Evolutionary conservation across 2,888 invertebrate species (phyloP), one percentile per base, ranked within the genome.

Genomic region (Bembecia ichneumoniformis): DNA sequence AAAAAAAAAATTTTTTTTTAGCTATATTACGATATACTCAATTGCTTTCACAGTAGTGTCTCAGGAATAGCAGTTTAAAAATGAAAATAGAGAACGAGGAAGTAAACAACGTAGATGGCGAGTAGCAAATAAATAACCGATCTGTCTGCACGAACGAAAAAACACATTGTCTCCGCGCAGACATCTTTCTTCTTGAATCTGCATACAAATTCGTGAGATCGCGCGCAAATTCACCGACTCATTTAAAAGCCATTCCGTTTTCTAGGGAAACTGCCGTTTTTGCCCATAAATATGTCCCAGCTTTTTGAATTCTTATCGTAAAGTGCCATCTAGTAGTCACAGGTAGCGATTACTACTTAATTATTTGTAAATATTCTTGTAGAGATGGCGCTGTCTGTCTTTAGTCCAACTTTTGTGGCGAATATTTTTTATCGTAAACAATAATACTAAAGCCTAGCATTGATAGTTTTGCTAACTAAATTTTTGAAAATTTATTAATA

Each of bases 191-290:
- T 68, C 76, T 73, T 80, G 77, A 80, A 80, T 81, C 80, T 80
- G 74, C 77, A 80, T 80, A 80, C 78, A 81, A 78, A 81, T 80
- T 82, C 78, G 80, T 74, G 77, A 80, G 75, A 79, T 81, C 79
- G 74, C 77, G 72, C 70, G 68, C 78, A 82, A 82, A 84, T 82
- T 83, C 82, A 75, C 77, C 70, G 66, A 79, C 80, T 83, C 82
- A 84, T 83, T 83, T 83, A 80, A 82, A 80, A 80, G 66, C 79
- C 78, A 79, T 81, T 80, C 74, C 73, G 75, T 78, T 80, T 44
- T 77, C 71, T 70, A 71, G 74, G 59, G 66, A 65, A 72, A 70
- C 71, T 68, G 72, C 68, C 74, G 75, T 77, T 80, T 81, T 81
- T 77, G 72, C 64, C 75, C 74, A 78, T 82, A 82, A 81, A 82